These are phyloP conservation scores for Zalophus californianus DNA, from an alignment of 2,797 vertebrate species.

Conservation along the genomic window DNA sequence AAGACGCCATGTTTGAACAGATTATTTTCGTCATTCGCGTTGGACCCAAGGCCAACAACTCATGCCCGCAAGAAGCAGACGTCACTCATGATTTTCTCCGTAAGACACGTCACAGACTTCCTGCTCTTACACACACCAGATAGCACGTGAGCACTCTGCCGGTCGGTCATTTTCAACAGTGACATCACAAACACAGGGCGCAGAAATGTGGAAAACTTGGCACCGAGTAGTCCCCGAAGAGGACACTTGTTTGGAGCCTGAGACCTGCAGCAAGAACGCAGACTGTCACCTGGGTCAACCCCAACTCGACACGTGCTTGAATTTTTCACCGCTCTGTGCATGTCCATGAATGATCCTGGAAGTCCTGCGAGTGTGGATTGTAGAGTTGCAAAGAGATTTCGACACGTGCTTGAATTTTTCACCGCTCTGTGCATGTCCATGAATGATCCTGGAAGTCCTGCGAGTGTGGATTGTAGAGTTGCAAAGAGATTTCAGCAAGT, in stretches of 20 bases:
- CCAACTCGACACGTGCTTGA: neutral
- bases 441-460: too few species aligned
- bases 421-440: rapidly evolving
- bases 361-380: rapidly evolving
- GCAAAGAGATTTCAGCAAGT: rapidly evolving
- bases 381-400: neutral
- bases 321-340: rapidly evolving
- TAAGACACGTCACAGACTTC: rapidly evolving
- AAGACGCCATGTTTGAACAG: neutral
- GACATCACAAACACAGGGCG: neutral
- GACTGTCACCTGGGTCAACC: rapidly evolving
- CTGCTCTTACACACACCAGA: neutral
- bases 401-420: neutral
- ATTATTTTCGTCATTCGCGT: neutral
- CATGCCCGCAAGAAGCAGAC: too few species aligned
- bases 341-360: rapidly evolving
- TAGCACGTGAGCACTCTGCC: neutral
- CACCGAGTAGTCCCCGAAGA: rapidly evolving
- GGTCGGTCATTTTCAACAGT: too few species aligned
- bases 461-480: rapidly evolving
- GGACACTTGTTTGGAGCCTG: neutral
- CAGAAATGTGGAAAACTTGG: neutral
- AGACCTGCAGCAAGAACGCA: neutral
- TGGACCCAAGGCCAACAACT: neutral
- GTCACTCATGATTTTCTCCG: neutral